Evolutionary conservation across 2,797 vertebrate species (phyloP), one percentile per base, ranked within the genome.

Genomic region (Dermochelys coriacea): DNA sequence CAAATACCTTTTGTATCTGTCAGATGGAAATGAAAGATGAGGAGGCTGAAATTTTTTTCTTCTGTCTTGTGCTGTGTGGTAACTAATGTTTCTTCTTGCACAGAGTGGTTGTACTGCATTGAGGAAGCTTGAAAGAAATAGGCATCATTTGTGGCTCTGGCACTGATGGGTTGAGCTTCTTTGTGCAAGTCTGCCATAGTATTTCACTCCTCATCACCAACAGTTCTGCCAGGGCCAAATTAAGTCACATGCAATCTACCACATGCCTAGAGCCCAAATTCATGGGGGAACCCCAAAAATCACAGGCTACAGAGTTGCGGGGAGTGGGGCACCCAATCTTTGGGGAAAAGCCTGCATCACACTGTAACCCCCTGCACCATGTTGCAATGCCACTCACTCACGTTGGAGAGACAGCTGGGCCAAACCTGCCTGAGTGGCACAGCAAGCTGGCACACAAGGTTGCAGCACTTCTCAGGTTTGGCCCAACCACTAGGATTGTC

Each of bases 1-100:
- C 84, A 88, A 94, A 81, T 87, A 93, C 91, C 87, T 95, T 96
- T 87, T 84, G 84, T 87, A 91, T 85, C 83, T 88, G 95, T 87
- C 23, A 94, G 91, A 90, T 83, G 93, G 85, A 95, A 96, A 89
- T 45, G 34, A 94, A 95, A 85, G 34, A 81, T 88, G 88, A 54
- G 21, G 61, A 94, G 75, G 57, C 45, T 93, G 59, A 84, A 95
- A 93, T 80, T n/a, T 91, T 29, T 59, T 59, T 59, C 54, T 79
- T 16, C 86, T 64, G 82, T 50, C 91, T 95, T 90, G 41, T 95
- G 50, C 78, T 96, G 57, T 93, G 54, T 83, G 77, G 34, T 61
- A 74, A 84, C 59, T 47, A 79, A 84, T 37, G 9, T 90, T 95
- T 78, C 91, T 57, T 82, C 49, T n/a, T 0, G 0, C 29, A 55